These are phyloP conservation scores for Poecilobothrus nobilitatus DNA, from an alignment of 2,888 invertebrate species.

Conservation along the genomic window DNA sequence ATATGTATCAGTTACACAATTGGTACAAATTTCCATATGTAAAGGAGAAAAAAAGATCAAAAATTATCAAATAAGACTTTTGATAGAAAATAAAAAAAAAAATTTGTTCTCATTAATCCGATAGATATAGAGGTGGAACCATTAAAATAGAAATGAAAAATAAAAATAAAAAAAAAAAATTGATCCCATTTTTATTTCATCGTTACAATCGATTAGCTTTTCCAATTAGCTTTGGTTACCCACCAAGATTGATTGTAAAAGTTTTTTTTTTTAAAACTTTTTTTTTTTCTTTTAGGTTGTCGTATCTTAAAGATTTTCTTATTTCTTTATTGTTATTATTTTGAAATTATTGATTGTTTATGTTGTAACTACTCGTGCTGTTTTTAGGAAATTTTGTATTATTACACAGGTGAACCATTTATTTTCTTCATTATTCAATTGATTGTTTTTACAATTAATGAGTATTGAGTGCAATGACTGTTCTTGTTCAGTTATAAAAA, in stretches of 20 bases:
- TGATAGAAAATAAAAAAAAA: too few relatives aligned
- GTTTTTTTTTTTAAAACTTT: too few relatives aligned
- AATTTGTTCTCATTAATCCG: too few relatives aligned
- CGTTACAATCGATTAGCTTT: constrained; percentile 6
- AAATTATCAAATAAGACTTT: too few relatives aligned
- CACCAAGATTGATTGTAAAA: constrained; percentile 4
- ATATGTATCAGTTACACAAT: too few relatives aligned
- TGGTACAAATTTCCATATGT: too few relatives aligned
- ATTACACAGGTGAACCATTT: background rate
- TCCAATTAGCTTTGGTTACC: constrained; percentile 6
- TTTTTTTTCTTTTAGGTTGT: background rate
- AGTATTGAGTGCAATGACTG: too few relatives aligned
- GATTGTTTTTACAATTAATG: too few relatives aligned
- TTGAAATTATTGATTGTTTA: background rate
- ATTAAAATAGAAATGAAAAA: background rate
- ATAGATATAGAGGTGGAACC: background rate
- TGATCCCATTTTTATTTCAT: constrained; percentile 6
- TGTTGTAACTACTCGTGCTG: background rate
- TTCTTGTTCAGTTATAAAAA: too few relatives aligned
- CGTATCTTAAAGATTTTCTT: background rate
- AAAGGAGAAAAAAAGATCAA: too few relatives aligned
- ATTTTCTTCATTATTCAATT: too few relatives aligned
- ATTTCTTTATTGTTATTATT: background rate
- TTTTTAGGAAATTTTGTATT: background rate
- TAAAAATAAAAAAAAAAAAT: background rate